Evolutionary conservation across 64 coral and sea anemone species (phyloP).

Genomic region (Stylophora pistillata): DNA sequence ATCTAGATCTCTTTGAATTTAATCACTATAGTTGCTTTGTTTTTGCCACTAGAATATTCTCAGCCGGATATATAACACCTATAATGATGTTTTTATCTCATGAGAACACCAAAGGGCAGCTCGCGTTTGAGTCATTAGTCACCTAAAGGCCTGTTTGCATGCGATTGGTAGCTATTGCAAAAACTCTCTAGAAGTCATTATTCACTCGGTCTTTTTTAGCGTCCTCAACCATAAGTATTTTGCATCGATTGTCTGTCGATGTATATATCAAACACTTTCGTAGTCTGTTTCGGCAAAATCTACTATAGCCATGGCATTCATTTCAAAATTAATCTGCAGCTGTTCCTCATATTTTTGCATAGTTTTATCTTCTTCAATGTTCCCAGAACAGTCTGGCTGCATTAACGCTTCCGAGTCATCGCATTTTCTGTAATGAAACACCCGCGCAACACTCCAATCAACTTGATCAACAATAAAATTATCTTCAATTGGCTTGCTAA

Average conservation of each 20-base stretch:
- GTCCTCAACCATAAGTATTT: too few relatives aligned
- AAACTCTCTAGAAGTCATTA: background rate
- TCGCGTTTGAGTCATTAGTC: background rate
- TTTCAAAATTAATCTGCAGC: background rate
- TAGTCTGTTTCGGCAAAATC: background rate
- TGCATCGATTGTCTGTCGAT: too few relatives aligned
- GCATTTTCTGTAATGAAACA: constrained; percentile 39
- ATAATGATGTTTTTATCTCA: too few relatives aligned
- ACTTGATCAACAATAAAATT: background rate
- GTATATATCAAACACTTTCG: too few relatives aligned
- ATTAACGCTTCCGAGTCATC: background rate
- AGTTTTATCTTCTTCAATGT: constrained; percentile 2
- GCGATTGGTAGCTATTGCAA: background rate
- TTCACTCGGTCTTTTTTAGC: background rate
- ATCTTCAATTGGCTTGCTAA: constrained; percentile 25
- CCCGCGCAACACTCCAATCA: background rate
- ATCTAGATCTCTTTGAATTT: too few relatives aligned
- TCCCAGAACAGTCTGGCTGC: background rate
- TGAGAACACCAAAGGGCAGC: background rate
- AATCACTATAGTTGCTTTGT: too few relatives aligned
- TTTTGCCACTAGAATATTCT: too few relatives aligned
- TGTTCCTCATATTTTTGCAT: constrained; percentile 22
- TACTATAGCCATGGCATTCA: background rate
- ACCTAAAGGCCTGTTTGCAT: background rate
- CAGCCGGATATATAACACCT: too few relatives aligned